phyloP scores from a whole-genome alignment of 2,888 invertebrate species.

The Dione juno region DNA sequence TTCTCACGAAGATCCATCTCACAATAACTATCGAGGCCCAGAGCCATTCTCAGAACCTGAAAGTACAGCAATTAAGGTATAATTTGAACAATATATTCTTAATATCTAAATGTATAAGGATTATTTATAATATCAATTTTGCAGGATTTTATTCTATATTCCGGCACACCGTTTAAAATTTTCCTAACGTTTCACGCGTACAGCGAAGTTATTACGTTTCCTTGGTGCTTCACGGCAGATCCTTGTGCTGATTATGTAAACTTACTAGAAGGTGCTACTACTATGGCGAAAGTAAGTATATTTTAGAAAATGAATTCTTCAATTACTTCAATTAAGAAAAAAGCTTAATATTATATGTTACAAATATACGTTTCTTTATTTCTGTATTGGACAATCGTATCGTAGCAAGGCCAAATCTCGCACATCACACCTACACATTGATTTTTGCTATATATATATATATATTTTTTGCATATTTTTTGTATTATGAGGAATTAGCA shows the following conservation, averaged over 20 bases:
- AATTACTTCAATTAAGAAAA: too few relatives aligned
- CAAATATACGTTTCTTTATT: too few relatives aligned
- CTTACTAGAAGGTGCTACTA: slow-evolving; percentile 72
- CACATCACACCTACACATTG: too few relatives aligned
- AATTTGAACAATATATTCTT: background rate
- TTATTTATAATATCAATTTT: background rate
- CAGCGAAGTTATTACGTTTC: slow-evolving; percentile 74
- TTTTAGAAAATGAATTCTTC: background rate
- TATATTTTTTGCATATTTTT: too few relatives aligned
- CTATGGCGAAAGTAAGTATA: slow-evolving; percentile 69
- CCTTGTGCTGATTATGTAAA: slow-evolving; percentile 74
- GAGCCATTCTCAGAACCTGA: slow-evolving; percentile 76
- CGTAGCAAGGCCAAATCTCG: too few relatives aligned
- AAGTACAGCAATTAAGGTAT: slow-evolving; percentile 70
- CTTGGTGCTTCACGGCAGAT: slow-evolving; percentile 72
- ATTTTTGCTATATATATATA: too few relatives aligned
- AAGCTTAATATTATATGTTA: too few relatives aligned
- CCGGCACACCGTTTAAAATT: slow-evolving; percentile 72
- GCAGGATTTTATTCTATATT: slow-evolving; percentile 73
- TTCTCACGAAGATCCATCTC: slow-evolving; percentile 62
- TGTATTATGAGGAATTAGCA: too few relatives aligned
- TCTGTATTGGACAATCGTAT: too few relatives aligned
- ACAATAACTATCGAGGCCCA: slow-evolving; percentile 67
- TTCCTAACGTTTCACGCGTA: slow-evolving; percentile 72
- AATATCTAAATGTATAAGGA: background rate